phyloP scores from a whole-genome alignment of 2,888 invertebrate genomes.

The Himalopsyche anomala region DNA sequence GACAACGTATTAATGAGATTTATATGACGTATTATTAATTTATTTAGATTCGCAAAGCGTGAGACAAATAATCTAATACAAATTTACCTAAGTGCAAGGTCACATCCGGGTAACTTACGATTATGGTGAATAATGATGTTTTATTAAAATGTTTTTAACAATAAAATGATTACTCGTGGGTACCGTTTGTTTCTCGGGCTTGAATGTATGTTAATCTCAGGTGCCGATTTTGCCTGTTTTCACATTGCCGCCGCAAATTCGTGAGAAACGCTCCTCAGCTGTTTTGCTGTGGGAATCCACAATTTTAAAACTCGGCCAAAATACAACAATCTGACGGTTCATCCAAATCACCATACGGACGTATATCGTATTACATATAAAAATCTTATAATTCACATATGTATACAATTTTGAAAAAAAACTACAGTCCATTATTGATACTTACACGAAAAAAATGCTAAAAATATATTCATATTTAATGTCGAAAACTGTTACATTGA shows the following conservation, averaged over 20 bases:
- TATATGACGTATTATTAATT: neutral
- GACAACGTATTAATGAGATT: too few species aligned
- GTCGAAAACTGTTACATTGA: too few species aligned
- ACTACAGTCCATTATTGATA: too few species aligned
- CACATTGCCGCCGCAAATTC: slow-evolving; percentile 3
- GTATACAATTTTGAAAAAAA: too few species aligned
- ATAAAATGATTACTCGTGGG: slow-evolving; percentile 5
- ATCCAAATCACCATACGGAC: neutral
- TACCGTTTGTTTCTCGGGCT: neutral
- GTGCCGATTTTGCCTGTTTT: slow-evolving; percentile 7
- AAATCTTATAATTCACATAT: too few species aligned
- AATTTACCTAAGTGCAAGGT: neutral
- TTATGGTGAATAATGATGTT: slow-evolving; percentile 34
- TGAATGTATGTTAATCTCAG: slow-evolving; percentile 24
- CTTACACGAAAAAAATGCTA: too few species aligned
- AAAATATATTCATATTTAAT: too few species aligned
- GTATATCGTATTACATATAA: too few species aligned
- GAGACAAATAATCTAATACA: neutral
- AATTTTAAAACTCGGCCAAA: neutral
- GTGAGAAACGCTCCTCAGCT: neutral
- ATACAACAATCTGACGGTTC: neutral
- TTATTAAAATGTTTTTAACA: slow-evolving; percentile 30
- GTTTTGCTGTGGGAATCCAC: slow-evolving; percentile 21
- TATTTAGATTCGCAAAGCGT: neutral
- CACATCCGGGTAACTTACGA: slow-evolving; percentile 11